phyloP scores from a whole-genome alignment of 2,797 vertebrate species.

The Falco cherrug region DNA sequence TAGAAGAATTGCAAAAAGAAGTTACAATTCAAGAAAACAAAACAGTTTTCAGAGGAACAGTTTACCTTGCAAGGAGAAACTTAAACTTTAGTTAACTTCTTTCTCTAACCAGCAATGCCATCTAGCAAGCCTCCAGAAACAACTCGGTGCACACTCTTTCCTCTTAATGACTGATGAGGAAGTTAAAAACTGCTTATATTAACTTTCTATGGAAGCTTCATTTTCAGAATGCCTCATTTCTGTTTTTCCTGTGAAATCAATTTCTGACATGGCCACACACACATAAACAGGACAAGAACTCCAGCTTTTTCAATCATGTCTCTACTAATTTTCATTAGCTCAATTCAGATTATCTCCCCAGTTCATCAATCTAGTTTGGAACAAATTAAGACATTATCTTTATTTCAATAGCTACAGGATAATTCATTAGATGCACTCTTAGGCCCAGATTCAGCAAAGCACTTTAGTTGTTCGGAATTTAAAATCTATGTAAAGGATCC shows the following conservation, averaged over 20 bases:
- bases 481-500: not conserved
- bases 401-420: not conserved
- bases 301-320: not conserved
- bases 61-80: not conserved
- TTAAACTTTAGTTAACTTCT: not conserved
- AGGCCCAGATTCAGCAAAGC: not conserved
- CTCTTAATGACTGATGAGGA: not conserved
- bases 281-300: not conserved
- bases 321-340: slow-evolving; percentile 12
- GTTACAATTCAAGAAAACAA: not conserved
- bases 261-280: not conserved
- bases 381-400: slow-evolving; percentile 25
- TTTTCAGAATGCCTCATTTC: not conserved
- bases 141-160: not conserved
- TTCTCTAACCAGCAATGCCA: not conserved
- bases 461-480: not conserved
- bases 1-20: not conserved
- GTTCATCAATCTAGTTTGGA: not conserved
- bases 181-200: not conserved
- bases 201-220: not conserved
- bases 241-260: not conserved
- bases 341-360: not conserved
- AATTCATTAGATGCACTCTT: slow-evolving; percentile 18
- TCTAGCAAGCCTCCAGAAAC: not conserved
- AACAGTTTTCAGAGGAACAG: not conserved